These are phyloP conservation scores for Lemur catta DNA, from an alignment of 2,797 vertebrate species.

Conservation along the genomic window DNA sequence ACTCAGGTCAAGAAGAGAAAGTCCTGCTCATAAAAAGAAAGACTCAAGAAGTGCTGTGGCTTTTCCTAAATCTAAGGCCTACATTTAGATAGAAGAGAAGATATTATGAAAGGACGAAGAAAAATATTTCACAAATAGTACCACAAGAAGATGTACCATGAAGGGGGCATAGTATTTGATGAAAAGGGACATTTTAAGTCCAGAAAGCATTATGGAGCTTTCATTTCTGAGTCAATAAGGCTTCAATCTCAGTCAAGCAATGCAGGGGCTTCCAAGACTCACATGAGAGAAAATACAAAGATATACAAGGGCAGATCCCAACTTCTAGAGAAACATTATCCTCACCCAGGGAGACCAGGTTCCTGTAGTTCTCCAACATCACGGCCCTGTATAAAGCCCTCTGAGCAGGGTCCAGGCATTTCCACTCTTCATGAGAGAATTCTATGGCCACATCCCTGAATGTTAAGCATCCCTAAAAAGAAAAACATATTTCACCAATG, in stretches of 20 bases:
- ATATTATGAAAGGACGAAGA: background rate
- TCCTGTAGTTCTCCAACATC: conserved; percentile 34
- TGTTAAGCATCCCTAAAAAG: background rate
- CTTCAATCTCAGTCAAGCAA: background rate
- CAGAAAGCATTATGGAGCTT: background rate
- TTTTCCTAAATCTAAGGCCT: background rate
- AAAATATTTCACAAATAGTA: background rate
- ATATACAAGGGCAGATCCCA: background rate
- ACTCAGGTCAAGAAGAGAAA: background rate
- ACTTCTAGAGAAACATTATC: background rate
- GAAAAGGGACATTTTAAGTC: background rate
- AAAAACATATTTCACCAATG: background rate
- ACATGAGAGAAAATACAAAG: background rate
- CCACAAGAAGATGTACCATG: background rate
- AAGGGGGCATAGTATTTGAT: background rate
- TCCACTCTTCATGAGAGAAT: background rate
- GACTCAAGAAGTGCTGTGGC: background rate
- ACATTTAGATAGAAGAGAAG: background rate
- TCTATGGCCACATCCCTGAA: conserved; percentile 3
- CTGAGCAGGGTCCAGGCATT: background rate
- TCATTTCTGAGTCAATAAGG: background rate
- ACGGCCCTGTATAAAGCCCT: background rate
- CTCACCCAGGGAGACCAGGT: conserved; percentile 9
- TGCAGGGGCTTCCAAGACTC: background rate
- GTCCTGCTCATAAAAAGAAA: background rate